Evolutionary conservation across 2,113 vertebrate genomes (phyloP).

Genomic region (Nansenia antarctica): DNA sequence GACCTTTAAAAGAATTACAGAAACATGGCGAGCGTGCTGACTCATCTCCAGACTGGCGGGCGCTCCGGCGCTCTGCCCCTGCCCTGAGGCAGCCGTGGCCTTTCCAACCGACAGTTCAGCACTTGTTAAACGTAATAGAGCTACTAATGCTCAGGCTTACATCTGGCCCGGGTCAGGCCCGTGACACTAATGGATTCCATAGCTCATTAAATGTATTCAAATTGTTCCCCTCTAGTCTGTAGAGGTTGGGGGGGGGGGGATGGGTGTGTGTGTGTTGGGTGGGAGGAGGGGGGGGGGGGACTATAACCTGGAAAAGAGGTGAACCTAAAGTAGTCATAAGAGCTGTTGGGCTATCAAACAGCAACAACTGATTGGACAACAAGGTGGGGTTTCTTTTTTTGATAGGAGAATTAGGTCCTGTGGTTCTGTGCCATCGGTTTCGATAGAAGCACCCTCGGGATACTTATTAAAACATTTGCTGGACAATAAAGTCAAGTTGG

Average conservation of each 20-base stretch:
- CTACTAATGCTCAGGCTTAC: slow-evolving; percentile 38
- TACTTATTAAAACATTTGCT: no score
- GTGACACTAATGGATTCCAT: slow-evolving; percentile 52
- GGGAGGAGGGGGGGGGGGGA: background rate
- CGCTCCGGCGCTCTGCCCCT: background rate
- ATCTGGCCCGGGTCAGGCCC: slow-evolving; percentile 39
- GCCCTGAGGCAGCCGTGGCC: slow-evolving; percentile 25
- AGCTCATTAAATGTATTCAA: slow-evolving; percentile 43
- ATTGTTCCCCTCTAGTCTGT: slow-evolving; percentile 31
- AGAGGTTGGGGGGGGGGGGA: background rate
- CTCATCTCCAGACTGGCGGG: slow-evolving; percentile 12
- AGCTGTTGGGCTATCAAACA: background rate
- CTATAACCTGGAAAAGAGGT: background rate
- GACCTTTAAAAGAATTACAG: slow-evolving; percentile 54
- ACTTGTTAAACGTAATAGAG: slow-evolving; percentile 50
- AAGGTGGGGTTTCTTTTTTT: background rate
- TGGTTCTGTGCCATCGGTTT: background rate
- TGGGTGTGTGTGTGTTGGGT: slow-evolving; percentile 2
- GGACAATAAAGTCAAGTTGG: background rate
- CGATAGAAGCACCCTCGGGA: background rate
- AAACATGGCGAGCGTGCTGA: slow-evolving; percentile 4
- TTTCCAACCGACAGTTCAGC: slow-evolving; percentile 37
- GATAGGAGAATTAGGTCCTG: background rate
- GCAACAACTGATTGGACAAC: background rate
- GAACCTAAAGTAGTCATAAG: no score